phyloP scores from a whole-genome alignment of 2,888 invertebrate species.

The Pristionchus mayeri region DNA sequence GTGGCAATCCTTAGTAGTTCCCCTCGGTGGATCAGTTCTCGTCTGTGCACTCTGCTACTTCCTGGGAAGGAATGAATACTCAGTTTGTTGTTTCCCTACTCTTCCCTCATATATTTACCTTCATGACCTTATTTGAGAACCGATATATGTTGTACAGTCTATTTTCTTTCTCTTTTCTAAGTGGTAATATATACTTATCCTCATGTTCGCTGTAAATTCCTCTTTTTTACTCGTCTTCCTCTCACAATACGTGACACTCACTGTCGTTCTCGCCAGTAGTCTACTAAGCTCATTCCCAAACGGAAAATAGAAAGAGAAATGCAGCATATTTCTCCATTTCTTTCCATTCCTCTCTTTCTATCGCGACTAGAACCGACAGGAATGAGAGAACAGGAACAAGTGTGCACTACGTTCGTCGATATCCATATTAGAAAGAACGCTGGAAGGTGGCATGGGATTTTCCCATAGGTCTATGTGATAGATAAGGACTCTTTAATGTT shows the following conservation, averaged over 20 bases:
- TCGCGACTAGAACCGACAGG: background rate
- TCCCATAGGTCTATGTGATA: too few species aligned
- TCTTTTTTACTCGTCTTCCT: background rate
- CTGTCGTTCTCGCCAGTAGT: constrained; percentile 33
- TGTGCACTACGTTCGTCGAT: background rate
- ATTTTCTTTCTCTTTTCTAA: background rate
- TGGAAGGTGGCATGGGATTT: too few species aligned
- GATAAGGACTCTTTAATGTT: constrained; percentile 20
- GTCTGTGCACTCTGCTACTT: constrained; percentile 61
- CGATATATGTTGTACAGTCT: background rate
- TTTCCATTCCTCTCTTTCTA: background rate
- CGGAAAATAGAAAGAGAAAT: constrained; percentile 22
- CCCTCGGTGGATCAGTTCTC: constrained; percentile 63
- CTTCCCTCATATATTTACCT: background rate
- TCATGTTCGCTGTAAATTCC: background rate
- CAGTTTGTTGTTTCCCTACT: background rate
- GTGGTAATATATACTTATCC: too few species aligned
- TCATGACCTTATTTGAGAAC: background rate
- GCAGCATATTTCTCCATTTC: constrained; percentile 8
- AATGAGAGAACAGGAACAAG: background rate
- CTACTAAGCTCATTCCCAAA: constrained; percentile 31
- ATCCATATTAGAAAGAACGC: background rate
- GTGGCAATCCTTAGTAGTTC: constrained; percentile 63
- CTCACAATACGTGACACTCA: background rate
- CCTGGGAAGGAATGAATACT: constrained; percentile 55